Base-by-base conservation (phyloP, 2,888 invertebrate species). In the Frankliniella fusca region DNA sequence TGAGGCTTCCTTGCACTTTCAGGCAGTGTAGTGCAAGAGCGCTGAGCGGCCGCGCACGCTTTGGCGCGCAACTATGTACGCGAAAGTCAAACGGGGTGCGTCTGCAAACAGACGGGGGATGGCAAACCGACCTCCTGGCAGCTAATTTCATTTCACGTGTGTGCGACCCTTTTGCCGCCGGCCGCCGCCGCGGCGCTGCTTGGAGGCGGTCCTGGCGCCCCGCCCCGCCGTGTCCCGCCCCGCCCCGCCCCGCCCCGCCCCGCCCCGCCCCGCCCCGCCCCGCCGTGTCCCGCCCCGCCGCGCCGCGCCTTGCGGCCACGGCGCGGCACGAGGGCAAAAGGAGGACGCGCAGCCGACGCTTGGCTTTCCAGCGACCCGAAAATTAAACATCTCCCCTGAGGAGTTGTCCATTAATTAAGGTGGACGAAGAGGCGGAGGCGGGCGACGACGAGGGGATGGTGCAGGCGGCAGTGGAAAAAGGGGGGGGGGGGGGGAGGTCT, bases 391-490 rank as follows among this genome's bases (percentile, higher is more conserved):
- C 23, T 12, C 70, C 70, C 70, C 70, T 27, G 27, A 76, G 70
- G 70, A 76, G 70, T 27, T 76, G 70, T 76, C 70, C 70, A 76
- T 76, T 76, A 76, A 76, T 76, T 76, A 76, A 76, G 70, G 70
- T 76, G 70, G 70, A 61, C 61, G 70, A 20, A 15, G 54, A 20
- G 20, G 15, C 54, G 18, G 54, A 76, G 70, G 70, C 27, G 70
- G 11, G 70, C 27, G 27, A 20, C 61, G 61, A 7, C 7, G 61
- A 8, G 38, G 38, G 38, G 38, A 38, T 2, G 38, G 38, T n/a
- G n/a, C n/a, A 61, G 61, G 61, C 61, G 61, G 38, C 3, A 38
- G 38, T 5, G 2, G 38, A 38, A n/a, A n/a, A n/a, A n/a, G n/a
- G n/a, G n/a, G n/a, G n/a, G n/a, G 38, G 38, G 38, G 38, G 5